Percentiles rank a stretch among this genome's conserved stretches.
Conservation (phyloP, 2,113 vertebrate genomes). For the Benitochromis conjunctus region DNA sequence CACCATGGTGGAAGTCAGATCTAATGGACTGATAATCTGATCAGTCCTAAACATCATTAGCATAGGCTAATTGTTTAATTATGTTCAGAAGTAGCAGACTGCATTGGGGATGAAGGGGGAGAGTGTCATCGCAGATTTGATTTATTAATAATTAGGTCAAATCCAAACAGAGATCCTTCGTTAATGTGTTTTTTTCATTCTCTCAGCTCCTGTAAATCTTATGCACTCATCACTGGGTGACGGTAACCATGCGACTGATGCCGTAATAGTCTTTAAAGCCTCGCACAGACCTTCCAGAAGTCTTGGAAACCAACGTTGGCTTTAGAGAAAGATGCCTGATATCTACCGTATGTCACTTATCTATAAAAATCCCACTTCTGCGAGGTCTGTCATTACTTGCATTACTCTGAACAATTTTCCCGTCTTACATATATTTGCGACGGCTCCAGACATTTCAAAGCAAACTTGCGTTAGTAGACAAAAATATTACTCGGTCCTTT, state of each 20-base stretch:
- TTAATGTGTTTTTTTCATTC: constrained; percentile 2
- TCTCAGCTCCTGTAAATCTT: constrained; percentile 31
- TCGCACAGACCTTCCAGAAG: not conserved
- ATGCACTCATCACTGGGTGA: constrained; percentile 51
- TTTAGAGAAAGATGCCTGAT: constrained; percentile 23
- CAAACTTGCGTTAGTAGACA: not conserved
- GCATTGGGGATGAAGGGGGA: not conserved
- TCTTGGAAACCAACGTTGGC: constrained; percentile 20
- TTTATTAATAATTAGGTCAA: constrained; percentile 33
- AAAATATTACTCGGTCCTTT: not conserved
- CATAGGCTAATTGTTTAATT: constrained; percentile 1
- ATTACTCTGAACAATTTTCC: not conserved
- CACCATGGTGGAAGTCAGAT: not conserved
- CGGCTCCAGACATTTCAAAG: not conserved
- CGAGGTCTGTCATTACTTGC: not conserved
- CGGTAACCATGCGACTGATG: constrained; percentile 36
- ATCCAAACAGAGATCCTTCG: not conserved
- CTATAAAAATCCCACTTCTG: constrained; percentile 2
- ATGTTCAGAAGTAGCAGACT: not conserved
- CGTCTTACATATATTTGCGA: not conserved
- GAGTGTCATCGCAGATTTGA: not conserved
- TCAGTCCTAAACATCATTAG: not conserved
- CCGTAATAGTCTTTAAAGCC: constrained; percentile 38
- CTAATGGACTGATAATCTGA: constrained; percentile 16
- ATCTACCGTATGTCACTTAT: constrained; percentile 1